phyloP scores from a whole-genome alignment of 2,888 invertebrate species.

The Cheilosia impressa region DNA sequence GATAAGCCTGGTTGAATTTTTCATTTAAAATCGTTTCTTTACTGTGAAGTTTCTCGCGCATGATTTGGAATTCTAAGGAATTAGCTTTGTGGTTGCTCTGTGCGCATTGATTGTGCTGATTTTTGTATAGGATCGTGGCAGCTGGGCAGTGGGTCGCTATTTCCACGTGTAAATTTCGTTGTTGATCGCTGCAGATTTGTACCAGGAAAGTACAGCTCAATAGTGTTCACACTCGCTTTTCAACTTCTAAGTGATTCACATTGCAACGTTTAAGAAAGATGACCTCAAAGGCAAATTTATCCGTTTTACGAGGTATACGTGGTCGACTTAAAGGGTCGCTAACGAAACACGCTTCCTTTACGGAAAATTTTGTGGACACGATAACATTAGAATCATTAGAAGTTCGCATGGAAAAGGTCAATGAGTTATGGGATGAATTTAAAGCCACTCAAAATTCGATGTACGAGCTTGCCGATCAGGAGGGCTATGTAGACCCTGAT shows the following conservation, averaged over 20 bases:
- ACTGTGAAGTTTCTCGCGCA: not conserved
- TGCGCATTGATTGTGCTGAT: not conserved
- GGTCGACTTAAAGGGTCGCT: not conserved
- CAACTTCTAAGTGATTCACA: no score
- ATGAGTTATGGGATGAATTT: not conserved
- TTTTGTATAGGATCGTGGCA: not conserved
- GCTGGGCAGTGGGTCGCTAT: no score
- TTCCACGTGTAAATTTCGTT: no score
- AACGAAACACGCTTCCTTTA: not conserved
- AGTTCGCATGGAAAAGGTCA: not conserved
- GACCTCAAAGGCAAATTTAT: not conserved
- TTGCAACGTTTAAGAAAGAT: not conserved
- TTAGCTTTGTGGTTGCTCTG: not conserved
- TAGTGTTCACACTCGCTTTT: not conserved
- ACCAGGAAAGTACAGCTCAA: no score
- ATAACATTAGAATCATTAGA: not conserved
- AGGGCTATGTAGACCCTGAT: not conserved
- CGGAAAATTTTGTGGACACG: not conserved
- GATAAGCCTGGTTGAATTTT: no score
- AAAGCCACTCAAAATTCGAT: not conserved
- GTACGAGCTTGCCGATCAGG: not conserved
- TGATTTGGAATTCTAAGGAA: not conserved
- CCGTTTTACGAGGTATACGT: not conserved
- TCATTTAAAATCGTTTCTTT: no score
- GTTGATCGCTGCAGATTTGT: no score